phyloP scores from a whole-genome alignment of 2,888 invertebrate species.

The Hypolimnas misippus region DNA sequence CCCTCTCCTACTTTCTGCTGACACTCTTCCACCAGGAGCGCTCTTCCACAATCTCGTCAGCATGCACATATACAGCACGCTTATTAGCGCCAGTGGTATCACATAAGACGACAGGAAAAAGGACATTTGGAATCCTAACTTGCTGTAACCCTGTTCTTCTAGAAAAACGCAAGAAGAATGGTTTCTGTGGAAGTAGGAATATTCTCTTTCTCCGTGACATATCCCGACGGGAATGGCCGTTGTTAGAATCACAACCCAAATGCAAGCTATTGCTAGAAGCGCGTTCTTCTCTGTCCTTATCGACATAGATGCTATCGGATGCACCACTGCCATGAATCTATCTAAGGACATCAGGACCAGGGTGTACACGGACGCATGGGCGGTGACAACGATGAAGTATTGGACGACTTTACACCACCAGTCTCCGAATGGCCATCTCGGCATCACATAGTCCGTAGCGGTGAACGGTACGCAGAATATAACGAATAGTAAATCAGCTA shows the following conservation, averaged over 20 bases:
- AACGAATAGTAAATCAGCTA: constrained; percentile 95
- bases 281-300: constrained; percentile 93
- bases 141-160: constrained; percentile 85
- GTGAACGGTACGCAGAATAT: constrained; percentile 97
- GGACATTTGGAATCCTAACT: constrained; percentile 87
- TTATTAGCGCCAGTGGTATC: constrained; percentile 93
- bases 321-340: constrained; percentile 95
- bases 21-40: constrained; percentile 91
- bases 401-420: constrained; percentile 95
- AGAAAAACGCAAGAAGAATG: constrained; percentile 89
- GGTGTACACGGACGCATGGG: constrained; percentile 96
- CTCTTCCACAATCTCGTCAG: constrained; percentile 93
- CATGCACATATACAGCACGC: constrained; percentile 95
- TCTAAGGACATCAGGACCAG: constrained; percentile 97
- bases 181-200: constrained; percentile 85
- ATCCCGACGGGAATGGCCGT: constrained; percentile 91
- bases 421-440: constrained; percentile 95
- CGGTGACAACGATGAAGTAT: constrained; percentile 95
- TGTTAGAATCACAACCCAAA: constrained; percentile 92
- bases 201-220: constrained; percentile 89
- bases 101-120: constrained; percentile 96
- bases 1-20: constrained; percentile 91
- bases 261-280: constrained; percentile 88
- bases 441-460: constrained; percentile 93
- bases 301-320: constrained; percentile 94